Conservation (phyloP, 2,113 vertebrate species). For the Potamarius usumacintae region DNA sequence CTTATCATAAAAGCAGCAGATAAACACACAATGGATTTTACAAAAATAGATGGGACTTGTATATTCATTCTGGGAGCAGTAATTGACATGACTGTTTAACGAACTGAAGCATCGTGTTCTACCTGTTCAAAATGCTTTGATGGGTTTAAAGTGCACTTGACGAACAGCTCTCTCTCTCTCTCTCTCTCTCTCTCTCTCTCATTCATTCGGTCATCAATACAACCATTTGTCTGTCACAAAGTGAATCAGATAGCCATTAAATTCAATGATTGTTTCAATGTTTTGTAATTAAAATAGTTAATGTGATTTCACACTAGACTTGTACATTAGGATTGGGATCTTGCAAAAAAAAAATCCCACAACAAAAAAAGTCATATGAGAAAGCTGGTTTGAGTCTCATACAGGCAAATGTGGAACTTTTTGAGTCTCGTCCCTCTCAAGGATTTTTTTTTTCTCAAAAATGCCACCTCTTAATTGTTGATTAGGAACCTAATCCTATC, state of each 20-base stretch:
- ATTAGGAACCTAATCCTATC: neutral
- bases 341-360: neutral
- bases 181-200: no score
- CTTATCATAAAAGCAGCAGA: neutral
- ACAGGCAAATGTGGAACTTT: neutral
- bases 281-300: no score
- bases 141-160: conserved; percentile 18
- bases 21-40: neutral
- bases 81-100: neutral
- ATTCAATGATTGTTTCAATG: neutral
- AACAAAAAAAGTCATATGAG: neutral
- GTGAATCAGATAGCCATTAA: neutral
- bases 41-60: neutral
- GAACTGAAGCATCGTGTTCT: neutral
- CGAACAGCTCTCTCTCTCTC: neutral
- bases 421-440: neutral
- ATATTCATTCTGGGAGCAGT: neutral
- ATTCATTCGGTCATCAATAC: neutral
- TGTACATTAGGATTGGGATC: neutral
- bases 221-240: conserved; percentile 17
- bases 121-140: neutral
- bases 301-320: neutral
- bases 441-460: neutral
- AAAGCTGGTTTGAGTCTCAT: neutral
- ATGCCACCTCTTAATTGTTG: neutral